A percentile compares a stretch with the other conserved stretches of the same genome.
These are phyloP conservation scores for Thymelicus acteon DNA, from an alignment of 2,888 invertebrate species.

Conservation along the genomic window DNA sequence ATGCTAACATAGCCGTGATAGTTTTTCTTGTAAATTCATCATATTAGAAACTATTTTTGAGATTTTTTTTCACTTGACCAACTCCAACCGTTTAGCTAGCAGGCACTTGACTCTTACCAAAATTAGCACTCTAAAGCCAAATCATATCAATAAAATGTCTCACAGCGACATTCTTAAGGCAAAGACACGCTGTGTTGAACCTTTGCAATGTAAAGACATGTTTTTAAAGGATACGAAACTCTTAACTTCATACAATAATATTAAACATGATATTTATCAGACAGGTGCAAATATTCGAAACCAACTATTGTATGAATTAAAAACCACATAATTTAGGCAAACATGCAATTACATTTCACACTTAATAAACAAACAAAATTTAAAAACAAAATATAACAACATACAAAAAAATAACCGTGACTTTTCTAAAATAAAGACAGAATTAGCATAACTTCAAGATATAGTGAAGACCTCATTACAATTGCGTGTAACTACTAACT, in stretches of 20 bases:
- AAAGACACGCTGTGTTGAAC: not conserved
- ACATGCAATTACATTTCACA: slow-evolving; percentile 14
- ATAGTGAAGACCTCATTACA: not conserved
- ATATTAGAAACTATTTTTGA: no score
- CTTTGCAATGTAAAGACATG: not conserved
- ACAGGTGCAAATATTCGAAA: slow-evolving; percentile 2
- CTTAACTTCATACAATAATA: no score
- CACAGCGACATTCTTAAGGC: no score
- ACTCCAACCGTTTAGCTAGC: no score
- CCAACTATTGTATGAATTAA: not conserved
- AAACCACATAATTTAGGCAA: slow-evolving; percentile 9
- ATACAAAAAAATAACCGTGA: not conserved
- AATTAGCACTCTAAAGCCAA: no score
- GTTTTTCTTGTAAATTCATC: no score
- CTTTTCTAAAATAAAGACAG: not conserved
- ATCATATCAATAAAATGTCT: no score
- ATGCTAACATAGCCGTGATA: no score
- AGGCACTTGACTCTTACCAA: no score
- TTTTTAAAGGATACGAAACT: no score
- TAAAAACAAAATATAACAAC: not conserved
- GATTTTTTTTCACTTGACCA: no score
- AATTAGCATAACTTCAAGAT: slow-evolving; percentile 4
- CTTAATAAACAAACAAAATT: slow-evolving; percentile 6
- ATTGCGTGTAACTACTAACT: slow-evolving; percentile 15
- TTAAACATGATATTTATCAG: not conserved